Conservation (phyloP, 1,140 invertebrate genomes). For the Procambarus clarkii region DNA sequence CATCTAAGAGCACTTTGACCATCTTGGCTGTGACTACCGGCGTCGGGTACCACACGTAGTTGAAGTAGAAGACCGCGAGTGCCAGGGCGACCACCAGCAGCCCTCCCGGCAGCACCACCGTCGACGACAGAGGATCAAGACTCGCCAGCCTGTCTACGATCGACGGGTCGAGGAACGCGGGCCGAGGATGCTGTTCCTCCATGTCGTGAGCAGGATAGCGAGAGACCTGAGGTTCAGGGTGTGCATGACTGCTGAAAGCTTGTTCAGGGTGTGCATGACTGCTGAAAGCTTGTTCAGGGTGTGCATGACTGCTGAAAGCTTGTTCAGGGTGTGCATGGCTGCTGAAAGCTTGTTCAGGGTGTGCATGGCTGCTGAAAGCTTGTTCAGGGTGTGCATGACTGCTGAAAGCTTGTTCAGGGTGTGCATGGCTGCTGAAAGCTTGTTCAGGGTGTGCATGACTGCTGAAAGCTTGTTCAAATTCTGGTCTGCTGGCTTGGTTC, state of each 20-base stretch:
- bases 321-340: background rate
- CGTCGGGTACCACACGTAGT: conserved; percentile 70
- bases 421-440: background rate
- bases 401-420: background rate
- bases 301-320: background rate
- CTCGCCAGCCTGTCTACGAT: conserved; percentile 11
- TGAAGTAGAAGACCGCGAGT: conserved; percentile 68
- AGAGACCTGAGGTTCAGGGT: background rate
- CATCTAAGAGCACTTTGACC: conserved; percentile 38
- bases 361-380: background rate
- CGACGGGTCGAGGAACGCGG: background rate
- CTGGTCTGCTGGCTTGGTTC: background rate
- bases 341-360: background rate
- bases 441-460: background rate
- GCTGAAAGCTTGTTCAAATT: too few species aligned
- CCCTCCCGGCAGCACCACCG: conserved; percentile 40
- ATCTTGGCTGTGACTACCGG: conserved; percentile 67
- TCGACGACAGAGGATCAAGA: background rate
- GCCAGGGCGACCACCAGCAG: conserved; percentile 52
- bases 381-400: background rate
- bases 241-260: background rate
- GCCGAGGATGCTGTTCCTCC: background rate
- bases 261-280: background rate
- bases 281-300: background rate
- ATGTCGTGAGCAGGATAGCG: background rate